Evolutionary conservation across 2,797 vertebrate species (phyloP).

Genomic region (Oreortyx pictus): DNA sequence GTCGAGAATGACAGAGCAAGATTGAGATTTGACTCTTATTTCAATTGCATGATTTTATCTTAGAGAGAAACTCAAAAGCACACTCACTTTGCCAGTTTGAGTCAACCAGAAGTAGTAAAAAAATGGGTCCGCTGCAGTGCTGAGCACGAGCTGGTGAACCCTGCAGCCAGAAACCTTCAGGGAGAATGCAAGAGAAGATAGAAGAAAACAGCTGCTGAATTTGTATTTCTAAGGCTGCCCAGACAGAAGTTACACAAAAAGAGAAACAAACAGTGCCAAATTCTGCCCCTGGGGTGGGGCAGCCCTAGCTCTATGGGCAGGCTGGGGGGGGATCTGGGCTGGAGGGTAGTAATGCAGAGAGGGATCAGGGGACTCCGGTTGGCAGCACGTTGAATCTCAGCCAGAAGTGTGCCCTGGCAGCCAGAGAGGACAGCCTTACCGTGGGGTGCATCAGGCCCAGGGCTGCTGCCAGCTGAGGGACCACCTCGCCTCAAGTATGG

Average conservation of each 20-base stretch:
- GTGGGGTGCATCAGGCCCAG: background rate
- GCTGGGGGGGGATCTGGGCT: too few relatives aligned
- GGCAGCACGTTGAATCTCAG: background rate
- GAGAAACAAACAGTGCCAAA: background rate
- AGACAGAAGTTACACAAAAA: background rate
- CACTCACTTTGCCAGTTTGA: background rate
- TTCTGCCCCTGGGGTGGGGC: background rate
- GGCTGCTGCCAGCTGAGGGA: background rate
- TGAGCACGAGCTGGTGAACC: background rate
- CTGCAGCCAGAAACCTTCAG: background rate
- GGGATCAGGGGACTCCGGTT: background rate
- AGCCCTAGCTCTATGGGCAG: background rate
- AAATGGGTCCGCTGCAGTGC: background rate
- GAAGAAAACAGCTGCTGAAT: background rate
- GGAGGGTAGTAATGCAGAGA: background rate
- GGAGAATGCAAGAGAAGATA: background rate
- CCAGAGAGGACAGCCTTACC: background rate
- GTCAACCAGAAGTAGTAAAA: background rate
- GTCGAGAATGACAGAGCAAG: background rate
- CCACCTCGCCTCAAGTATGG: background rate
- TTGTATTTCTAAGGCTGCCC: background rate
- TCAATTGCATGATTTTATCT: conserved; percentile 14
- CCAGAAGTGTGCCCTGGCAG: background rate
- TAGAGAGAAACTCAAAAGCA: background rate
- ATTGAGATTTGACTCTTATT: conserved; percentile 12